A percentile compares a stretch with the other conserved stretches of the same genome.
Conservation (phyloP, 1,140 invertebrate genomes). For the Pseudobourletiella spinata region DNA sequence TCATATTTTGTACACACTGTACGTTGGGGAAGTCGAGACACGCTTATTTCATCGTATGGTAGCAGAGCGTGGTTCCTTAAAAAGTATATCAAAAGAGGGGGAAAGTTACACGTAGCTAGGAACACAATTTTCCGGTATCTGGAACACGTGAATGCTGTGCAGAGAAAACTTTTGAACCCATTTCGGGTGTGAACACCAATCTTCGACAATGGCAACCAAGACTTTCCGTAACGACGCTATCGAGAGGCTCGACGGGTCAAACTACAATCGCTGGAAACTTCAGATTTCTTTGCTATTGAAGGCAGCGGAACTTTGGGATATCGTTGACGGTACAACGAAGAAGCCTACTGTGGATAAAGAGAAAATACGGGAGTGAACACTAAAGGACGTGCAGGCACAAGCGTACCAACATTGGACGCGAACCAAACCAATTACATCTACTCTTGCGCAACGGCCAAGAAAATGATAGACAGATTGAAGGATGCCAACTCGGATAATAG, state of each 20-base stretch:
- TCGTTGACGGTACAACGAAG: background rate
- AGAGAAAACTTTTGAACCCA: no score
- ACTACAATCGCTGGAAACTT: background rate
- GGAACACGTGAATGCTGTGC: no score
- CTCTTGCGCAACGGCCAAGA: background rate
- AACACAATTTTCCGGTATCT: no score
- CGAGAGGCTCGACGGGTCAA: background rate
- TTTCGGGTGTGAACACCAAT: no score
- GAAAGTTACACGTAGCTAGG: no score
- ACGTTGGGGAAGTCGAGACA: no score
- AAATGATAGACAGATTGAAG: background rate
- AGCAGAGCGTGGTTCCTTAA: no score
- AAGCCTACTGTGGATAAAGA: background rate
- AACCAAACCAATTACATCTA: background rate
- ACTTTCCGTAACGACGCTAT: slow-evolving; percentile 33
- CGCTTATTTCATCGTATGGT: no score
- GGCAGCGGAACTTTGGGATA: background rate
- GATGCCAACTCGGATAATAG: background rate
- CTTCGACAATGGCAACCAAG: slow-evolving; percentile 10
- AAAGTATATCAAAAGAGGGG: no score
- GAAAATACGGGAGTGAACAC: background rate
- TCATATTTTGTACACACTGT: no score
- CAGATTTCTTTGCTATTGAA: background rate
- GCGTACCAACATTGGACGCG: background rate
- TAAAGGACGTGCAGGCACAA: background rate